phyloP scores from a whole-genome alignment of 53 echinoderm and acorn worm genomes.

The Astropecten irregularis region DNA sequence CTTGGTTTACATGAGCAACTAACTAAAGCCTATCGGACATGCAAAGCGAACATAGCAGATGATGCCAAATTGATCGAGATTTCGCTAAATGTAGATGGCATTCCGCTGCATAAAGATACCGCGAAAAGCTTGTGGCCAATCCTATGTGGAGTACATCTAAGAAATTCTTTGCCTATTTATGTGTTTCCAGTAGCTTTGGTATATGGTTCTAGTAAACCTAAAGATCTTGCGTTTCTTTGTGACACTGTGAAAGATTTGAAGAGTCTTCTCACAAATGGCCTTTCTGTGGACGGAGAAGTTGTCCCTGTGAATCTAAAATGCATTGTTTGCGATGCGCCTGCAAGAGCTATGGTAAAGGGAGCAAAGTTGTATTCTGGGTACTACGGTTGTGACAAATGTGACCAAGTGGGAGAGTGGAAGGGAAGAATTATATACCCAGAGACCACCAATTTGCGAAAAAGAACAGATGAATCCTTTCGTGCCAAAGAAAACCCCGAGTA shows the following conservation, averaged over 20 bases:
- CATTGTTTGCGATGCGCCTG: conserved; percentile 73
- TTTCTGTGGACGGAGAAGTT: conserved; percentile 51
- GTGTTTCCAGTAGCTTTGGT: conserved; percentile 57
- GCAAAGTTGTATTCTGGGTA: conserved; percentile 64
- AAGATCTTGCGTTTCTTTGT: conserved; percentile 14
- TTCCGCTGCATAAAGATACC: too few species aligned
- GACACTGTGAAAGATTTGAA: conserved; percentile 62
- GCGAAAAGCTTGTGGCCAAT: conserved; percentile 3
- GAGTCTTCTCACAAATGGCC: conserved; percentile 31
- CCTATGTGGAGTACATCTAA: conserved; percentile 56
- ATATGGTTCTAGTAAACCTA: conserved; percentile 60
- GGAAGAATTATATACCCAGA: conserved; percentile 71
- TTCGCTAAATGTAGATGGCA: too few species aligned
- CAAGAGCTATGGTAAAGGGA: conserved; percentile 65
- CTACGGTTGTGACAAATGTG: conserved; percentile 73
- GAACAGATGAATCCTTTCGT: conserved; percentile 68
- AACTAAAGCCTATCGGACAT: too few species aligned
- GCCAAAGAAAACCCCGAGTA: conserved; percentile 55
- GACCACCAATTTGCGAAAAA: conserved; percentile 41
- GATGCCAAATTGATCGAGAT: too few species aligned
- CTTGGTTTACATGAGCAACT: too few species aligned
- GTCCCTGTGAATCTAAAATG: conserved; percentile 40
- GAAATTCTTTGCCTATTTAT: conserved; percentile 43
- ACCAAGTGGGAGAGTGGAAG: conserved; percentile 60
- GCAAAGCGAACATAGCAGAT: too few species aligned